Evolutionary conservation across 2,888 invertebrate species (phyloP).

Genomic region (Cryptocheilus praepositus): DNA sequence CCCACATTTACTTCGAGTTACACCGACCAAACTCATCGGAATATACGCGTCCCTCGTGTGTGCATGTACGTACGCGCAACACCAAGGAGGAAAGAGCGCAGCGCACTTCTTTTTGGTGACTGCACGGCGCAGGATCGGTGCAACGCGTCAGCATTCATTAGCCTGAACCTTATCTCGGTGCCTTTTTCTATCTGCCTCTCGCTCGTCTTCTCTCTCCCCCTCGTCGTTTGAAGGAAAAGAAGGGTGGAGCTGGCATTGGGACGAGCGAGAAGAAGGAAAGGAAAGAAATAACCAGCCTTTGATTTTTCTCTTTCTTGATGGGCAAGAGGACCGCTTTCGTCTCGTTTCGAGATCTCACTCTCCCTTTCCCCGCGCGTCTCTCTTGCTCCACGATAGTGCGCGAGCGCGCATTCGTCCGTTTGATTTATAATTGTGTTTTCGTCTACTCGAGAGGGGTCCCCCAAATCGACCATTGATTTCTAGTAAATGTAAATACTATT

Average conservation of each 20-base stretch:
- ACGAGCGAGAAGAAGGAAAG: conserved; percentile 6
- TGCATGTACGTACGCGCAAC: background rate
- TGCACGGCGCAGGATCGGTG: conserved; percentile 38
- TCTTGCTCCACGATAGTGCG: background rate
- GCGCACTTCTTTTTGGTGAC: conserved; percentile 38
- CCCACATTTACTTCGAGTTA: conserved; percentile 62
- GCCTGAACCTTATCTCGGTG: conserved; percentile 43
- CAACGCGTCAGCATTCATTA: conserved; percentile 57
- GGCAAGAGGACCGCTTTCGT: conserved; percentile 10
- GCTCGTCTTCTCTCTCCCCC: background rate
- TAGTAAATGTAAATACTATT: conserved; percentile 61
- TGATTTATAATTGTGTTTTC: conserved; percentile 59
- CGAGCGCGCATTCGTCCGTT: conserved; percentile 9
- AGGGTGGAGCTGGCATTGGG: background rate
- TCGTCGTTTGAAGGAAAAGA: conserved; percentile 13
- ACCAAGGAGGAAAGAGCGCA: conserved; percentile 3
- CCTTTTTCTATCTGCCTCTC: background rate
- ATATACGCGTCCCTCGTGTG: conserved; percentile 16
- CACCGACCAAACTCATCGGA: conserved; percentile 42
- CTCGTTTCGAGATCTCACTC: conserved; percentile 38
- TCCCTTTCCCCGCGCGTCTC: conserved; percentile 5
- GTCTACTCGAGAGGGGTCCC: conserved; percentile 27
- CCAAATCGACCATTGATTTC: conserved; percentile 54
- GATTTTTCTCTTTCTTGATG: background rate
- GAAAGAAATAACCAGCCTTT: conserved; percentile 1